A percentile compares a stretch with the other conserved stretches of the same genome.
Conservation (phyloP, 1,140 invertebrate species). For the Pantala flavescens region DNA sequence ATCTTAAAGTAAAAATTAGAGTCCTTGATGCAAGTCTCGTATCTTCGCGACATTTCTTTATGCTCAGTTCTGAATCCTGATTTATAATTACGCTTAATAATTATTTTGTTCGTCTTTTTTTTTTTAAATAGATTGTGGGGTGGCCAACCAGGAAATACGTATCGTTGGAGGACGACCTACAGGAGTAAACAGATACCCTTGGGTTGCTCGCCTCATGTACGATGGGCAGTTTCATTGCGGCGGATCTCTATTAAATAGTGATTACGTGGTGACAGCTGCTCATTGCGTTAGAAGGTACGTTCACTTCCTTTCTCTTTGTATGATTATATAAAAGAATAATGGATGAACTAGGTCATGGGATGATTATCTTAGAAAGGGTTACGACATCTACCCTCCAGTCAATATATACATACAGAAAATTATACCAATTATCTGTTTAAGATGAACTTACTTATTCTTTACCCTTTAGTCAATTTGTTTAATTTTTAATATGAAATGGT, state of each 20-base stretch:
- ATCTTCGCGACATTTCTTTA: too few species aligned
- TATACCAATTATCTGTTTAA: too few species aligned
- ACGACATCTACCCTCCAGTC: not conserved
- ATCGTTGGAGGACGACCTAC: conserved; percentile 67
- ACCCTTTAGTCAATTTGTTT: too few species aligned
- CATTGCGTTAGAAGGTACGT: conserved; percentile 52
- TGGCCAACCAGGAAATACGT: conserved; percentile 57
- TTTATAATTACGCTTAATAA: too few species aligned
- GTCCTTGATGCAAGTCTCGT: too few species aligned
- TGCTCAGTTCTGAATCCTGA: too few species aligned
- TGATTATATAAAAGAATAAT: not conserved
- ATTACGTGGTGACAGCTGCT: conserved; percentile 54
- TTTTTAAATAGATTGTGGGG: conserved; percentile 52
- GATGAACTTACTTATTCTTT: too few species aligned
- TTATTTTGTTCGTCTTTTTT: too few species aligned
- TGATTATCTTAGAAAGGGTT: not conserved
- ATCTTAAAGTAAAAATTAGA: too few species aligned
- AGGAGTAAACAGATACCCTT: conserved; percentile 70
- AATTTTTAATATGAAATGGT: too few species aligned
- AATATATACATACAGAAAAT: too few species aligned
- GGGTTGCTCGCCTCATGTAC: conserved; percentile 72
- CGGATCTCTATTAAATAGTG: conserved; percentile 67
- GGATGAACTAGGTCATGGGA: not conserved
- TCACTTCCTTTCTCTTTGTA: too few species aligned
- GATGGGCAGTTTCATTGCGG: conserved; percentile 82